phyloP scores from a whole-genome alignment of 2,888 invertebrate genomes.

The Spilosoma lubricipeda region DNA sequence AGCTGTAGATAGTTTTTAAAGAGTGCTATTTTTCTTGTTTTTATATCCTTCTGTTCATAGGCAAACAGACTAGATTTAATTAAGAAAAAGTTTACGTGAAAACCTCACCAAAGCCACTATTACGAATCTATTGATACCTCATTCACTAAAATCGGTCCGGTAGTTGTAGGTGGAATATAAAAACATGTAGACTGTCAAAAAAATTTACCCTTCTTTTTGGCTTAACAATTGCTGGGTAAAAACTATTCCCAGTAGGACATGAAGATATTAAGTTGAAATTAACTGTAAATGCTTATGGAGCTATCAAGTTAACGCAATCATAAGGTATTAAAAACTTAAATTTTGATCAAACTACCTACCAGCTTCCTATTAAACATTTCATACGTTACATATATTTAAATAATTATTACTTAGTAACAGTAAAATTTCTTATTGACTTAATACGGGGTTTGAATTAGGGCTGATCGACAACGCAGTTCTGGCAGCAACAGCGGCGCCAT shows the following conservation, averaged over 20 bases:
- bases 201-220: too few species aligned
- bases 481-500: conserved; percentile 38
- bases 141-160: too few species aligned
- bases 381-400: neutral
- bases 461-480: conserved; percentile 22
- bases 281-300: neutral
- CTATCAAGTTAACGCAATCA: too few species aligned
- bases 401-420: neutral
- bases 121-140: too few species aligned
- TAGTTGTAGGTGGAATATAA: too few species aligned
- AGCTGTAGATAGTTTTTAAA: neutral
- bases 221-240: too few species aligned
- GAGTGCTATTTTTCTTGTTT: neutral
- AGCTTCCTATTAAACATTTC: neutral
- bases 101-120: too few species aligned
- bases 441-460: conserved; percentile 19
- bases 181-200: neutral
- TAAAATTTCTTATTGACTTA: neutral
- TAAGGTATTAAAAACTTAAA: neutral
- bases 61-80: neutral
- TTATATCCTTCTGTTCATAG: neutral
- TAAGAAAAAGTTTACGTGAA: too few species aligned
- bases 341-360: too few species aligned
- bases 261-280: neutral
- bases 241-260: neutral